These are phyloP conservation scores for Bucorvus abyssinicus DNA, from an alignment of 2,797 vertebrate genomes.

Conservation along the genomic window DNA sequence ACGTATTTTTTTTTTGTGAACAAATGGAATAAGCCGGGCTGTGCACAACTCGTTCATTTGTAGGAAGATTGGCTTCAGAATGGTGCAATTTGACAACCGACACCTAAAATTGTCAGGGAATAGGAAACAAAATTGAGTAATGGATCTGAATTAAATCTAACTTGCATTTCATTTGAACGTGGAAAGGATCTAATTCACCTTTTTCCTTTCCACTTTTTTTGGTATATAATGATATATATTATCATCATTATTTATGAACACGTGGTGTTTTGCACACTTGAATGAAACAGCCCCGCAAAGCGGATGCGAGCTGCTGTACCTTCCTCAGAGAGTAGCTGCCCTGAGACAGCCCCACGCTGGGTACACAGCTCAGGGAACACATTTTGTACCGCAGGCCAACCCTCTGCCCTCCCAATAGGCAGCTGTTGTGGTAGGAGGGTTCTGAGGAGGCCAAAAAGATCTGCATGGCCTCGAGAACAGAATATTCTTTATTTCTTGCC, in stretches of 20 bases:
- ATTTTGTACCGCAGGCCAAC: not conserved
- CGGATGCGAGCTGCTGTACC: not conserved
- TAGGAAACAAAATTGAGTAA: not conserved
- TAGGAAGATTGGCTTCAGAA: not conserved
- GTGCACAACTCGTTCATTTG: rapidly evolving
- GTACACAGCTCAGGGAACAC: not conserved
- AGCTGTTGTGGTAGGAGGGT: not conserved
- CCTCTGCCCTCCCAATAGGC: not conserved
- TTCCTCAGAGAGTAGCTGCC: not conserved
- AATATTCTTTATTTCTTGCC: not conserved
- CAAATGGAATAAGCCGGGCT: rapidly evolving
- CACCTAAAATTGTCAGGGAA: not conserved
- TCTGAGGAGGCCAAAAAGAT: not conserved
- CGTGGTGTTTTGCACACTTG: too few relatives aligned
- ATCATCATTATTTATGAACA: too few relatives aligned
- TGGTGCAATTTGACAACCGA: not conserved
- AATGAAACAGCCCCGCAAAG: too few relatives aligned
- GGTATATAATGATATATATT: too few relatives aligned
- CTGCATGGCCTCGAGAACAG: not conserved
- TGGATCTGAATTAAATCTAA: not conserved
- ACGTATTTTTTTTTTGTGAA: too few relatives aligned
- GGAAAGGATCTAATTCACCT: not conserved
- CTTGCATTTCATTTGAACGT: not conserved
- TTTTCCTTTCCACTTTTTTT: not conserved
- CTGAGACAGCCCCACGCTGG: not conserved